Evolutionary conservation across 2,113 vertebrate species (phyloP).

Genomic region (Pluvialis apricaria): DNA sequence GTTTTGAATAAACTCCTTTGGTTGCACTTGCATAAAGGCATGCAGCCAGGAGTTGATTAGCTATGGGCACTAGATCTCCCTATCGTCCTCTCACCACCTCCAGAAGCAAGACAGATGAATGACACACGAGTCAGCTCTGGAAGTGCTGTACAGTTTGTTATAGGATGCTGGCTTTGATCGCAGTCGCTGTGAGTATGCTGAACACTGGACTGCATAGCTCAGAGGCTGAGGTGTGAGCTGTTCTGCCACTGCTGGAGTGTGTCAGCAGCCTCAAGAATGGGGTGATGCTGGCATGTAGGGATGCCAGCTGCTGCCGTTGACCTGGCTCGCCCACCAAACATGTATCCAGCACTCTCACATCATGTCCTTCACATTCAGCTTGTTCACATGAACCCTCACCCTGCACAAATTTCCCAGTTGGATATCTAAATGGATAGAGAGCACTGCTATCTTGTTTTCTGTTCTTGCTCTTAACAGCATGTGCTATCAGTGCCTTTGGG

Average conservation of each 20-base stretch:
- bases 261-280: neutral
- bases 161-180: neutral
- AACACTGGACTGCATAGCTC: fast-evolving
- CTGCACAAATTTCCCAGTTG: neutral
- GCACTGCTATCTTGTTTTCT: neutral
- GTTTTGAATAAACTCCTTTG: neutral
- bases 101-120: neutral
- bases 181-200: neutral
- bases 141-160: fast-evolving
- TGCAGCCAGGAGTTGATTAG: neutral
- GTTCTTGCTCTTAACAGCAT: neutral
- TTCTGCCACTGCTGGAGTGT: neutral
- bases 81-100: neutral
- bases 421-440: neutral
- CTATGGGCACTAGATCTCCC: neutral
- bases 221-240: neutral
- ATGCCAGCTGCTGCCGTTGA: neutral
- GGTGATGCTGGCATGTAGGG: neutral
- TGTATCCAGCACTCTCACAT: neutral
- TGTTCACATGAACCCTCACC: neutral
- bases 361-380: neutral
- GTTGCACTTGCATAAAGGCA: neutral
- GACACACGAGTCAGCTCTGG: neutral
- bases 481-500: neutral
- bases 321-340: neutral